Base-by-base conservation (phyloP, 2,797 vertebrate genomes). In the Sebastes minor region DNA sequence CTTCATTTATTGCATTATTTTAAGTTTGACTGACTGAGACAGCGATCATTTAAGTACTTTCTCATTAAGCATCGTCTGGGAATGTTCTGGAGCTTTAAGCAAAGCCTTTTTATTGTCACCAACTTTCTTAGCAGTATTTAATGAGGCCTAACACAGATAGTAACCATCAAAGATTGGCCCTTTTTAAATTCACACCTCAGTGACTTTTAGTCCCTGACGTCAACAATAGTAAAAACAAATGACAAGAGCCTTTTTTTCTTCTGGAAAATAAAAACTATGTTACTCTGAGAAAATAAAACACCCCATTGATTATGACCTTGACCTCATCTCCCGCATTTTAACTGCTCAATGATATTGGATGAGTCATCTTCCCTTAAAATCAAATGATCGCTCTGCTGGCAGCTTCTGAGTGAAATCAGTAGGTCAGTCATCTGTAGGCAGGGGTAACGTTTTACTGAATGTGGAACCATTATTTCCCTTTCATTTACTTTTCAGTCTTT, bases 221-320 rank as follows among this genome's bases (percentile, higher is more conserved):
- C 59, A 69, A 76, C 32, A 81, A 79, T 23, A 32, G 63, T 22
- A 18, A 60, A 30, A 62, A 30, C 46, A 35, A 25, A 55, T 2
- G 23, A 61, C 28, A 2, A 55, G 22, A 33, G 52, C n/a, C 12
- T 46, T 83, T 76, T 71, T 76, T 42, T 71, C 32, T 56, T 79
- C 56, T 84, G 59, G 59, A 72, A 71, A 91, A 91, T 87, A 89
- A 87, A 42, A 91, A 90, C 55, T 73, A 35, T 65, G 69, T 63
- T 74, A 77, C 73, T 76, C 18, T 38, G 53, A 82, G 71, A 88
- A 87, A 90, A 91, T 87, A 88, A 90, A 91, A 88, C 68, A 83
- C 86, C 69, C 33, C 64, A 81, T 77, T 92, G 87, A 92, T 89
- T 86, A 88, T 78, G 85, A 88, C 83, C 84, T 83, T 90, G 91